A percentile compares a stretch with the other conserved stretches of the same genome.
phyloP scores from a whole-genome alignment of 2,113 vertebrate species.

The Hiodon alosoides region DNA sequence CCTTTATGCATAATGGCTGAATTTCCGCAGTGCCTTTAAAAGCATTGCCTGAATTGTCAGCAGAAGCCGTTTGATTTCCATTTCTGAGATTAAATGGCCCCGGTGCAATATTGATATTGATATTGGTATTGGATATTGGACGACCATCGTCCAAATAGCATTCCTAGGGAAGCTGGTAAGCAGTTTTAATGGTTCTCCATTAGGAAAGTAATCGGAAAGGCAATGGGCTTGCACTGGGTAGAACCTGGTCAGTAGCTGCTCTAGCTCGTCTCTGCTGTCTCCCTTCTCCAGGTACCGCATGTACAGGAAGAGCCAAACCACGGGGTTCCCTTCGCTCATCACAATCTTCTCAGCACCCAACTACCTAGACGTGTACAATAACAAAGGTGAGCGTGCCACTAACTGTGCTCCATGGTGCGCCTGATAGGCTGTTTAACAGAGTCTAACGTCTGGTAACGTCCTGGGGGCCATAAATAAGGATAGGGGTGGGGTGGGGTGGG shows the following conservation, averaged over 20 bases:
- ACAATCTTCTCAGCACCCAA: conserved; percentile 99
- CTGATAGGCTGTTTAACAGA: too few species aligned
- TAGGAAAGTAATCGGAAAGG: neutral
- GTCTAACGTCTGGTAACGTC: neutral
- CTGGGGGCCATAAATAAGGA: neutral
- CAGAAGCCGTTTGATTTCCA: neutral
- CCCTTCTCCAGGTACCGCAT: conserved; percentile 80
- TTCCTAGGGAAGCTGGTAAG: neutral
- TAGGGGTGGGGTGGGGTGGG: neutral
- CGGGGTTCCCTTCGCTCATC: conserved; percentile 97
- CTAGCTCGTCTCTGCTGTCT: conserved; percentile 13
- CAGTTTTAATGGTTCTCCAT: neutral
- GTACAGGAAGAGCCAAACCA: conserved; percentile 99
- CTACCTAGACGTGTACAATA: conserved; percentile 99
- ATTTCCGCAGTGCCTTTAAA: neutral
- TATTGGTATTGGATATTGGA: conserved; percentile 1
- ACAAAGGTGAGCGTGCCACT: conserved; percentile 78
- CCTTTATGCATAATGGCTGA: conserved; percentile 1
- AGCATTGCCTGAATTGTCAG: conserved; percentile 8
- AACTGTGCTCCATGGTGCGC: too few species aligned
- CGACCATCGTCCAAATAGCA: neutral
- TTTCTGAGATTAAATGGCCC: neutral
- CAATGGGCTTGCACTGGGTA: neutral
- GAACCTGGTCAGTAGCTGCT: neutral
- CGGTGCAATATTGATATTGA: conserved; percentile 11